phyloP scores from a whole-genome alignment of 2,888 invertebrate species.

The Thecophora atra region DNA sequence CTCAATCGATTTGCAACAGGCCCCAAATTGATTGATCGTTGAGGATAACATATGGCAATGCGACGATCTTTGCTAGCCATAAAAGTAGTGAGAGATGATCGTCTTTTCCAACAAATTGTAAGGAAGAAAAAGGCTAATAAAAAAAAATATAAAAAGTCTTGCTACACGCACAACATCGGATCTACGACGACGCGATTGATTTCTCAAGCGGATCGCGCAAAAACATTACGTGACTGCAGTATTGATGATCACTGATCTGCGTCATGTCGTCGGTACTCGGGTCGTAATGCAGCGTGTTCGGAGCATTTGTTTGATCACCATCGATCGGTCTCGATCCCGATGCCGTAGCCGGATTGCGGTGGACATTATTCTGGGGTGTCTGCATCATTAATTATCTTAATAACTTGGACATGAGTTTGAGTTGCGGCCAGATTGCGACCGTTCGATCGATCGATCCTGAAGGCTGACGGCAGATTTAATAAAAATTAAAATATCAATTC shows the following conservation, averaged over 20 bases:
- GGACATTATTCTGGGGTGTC: slow-evolving; percentile 63
- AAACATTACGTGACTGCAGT: slow-evolving; percentile 35
- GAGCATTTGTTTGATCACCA: slow-evolving; percentile 15
- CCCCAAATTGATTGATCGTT: slow-evolving; percentile 54
- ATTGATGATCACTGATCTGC: slow-evolving; percentile 27
- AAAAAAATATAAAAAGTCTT: slow-evolving; percentile 52
- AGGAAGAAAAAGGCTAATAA: background rate
- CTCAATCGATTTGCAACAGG: slow-evolving; percentile 34
- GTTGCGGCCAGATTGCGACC: slow-evolving; percentile 2
- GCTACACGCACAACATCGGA: slow-evolving; percentile 58
- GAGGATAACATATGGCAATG: slow-evolving; percentile 51
- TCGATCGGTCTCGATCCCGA: background rate
- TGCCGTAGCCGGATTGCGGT: slow-evolving; percentile 38
- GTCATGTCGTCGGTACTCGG: slow-evolving; percentile 8
- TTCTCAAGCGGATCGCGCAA: slow-evolving; percentile 19
- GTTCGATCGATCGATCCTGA: slow-evolving; percentile 13
- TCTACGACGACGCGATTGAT: slow-evolving; percentile 6
- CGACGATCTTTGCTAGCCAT: slow-evolving; percentile 9
- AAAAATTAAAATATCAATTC: slow-evolving; percentile 27
- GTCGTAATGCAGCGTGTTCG: background rate
- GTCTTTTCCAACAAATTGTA: slow-evolving; percentile 8
- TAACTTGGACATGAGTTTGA: slow-evolving; percentile 59
- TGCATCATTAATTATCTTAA: slow-evolving; percentile 63
- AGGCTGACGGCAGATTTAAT: slow-evolving; percentile 13
- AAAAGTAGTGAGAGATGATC: background rate